Conservation (phyloP, 2,113 vertebrate genomes). For the Coregonus clupeaformis region DNA sequence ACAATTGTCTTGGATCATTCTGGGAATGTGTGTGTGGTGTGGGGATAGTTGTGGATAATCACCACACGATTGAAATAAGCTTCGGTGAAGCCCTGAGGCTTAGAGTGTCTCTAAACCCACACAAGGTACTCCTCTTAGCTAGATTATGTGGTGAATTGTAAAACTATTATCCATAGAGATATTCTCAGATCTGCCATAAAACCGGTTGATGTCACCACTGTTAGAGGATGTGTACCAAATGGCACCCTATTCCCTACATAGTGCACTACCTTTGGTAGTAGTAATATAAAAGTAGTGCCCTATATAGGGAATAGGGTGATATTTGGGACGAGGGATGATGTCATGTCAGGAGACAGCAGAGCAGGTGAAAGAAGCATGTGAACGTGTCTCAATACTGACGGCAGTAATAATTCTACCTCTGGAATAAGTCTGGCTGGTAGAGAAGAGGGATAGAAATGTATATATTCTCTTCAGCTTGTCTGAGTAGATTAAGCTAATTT, state of each 20-base stretch:
- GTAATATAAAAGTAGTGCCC: constrained; percentile 13
- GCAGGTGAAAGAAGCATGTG: no score
- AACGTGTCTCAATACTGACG: constrained; percentile 50
- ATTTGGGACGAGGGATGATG: no score
- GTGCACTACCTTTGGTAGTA: constrained; percentile 16
- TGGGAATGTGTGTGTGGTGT: no score
- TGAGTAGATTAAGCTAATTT: constrained; percentile 68
- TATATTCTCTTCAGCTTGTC: constrained; percentile 39
- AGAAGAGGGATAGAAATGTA: no score
- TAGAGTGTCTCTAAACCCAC: no score
- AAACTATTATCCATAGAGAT: background rate
- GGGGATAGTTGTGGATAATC: no score
- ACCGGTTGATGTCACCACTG: background rate
- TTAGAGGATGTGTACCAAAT: background rate
- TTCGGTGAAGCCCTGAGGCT: no score
- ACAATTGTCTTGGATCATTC: background rate
- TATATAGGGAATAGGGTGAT: constrained; percentile 36
- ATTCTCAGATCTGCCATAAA: background rate
- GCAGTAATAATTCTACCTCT: constrained; percentile 52
- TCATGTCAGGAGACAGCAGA: no score
- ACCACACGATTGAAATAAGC: no score
- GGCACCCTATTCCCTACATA: no score
- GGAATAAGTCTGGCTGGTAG: constrained; percentile 11
- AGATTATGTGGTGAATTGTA: no score
- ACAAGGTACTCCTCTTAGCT: no score